phyloP scores from a whole-genome alignment of 2,888 invertebrate genomes.

The Bombylius major region DNA sequence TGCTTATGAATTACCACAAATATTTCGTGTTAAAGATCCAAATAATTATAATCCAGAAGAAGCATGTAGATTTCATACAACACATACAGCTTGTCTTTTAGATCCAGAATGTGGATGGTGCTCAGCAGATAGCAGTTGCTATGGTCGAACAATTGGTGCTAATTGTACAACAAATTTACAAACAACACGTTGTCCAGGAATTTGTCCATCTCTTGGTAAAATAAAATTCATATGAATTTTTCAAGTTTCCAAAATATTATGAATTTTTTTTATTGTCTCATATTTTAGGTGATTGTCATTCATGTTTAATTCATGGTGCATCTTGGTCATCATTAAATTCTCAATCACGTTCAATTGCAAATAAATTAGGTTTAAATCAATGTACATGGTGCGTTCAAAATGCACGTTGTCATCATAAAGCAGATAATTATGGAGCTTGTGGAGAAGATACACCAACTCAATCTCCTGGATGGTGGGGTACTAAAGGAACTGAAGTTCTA shows the following conservation, averaged over 20 bases:
- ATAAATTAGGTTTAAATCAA: conserved; percentile 63
- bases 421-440: conserved; percentile 64
- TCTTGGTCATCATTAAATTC: conserved; percentile 21
- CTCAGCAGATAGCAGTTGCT: conserved; percentile 67
- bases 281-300: conserved; percentile 68
- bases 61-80: conserved; percentile 59
- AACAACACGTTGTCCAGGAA: conserved; percentile 75
- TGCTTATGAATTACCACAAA: conserved; percentile 75
- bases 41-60: conserved; percentile 58
- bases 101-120: conserved; percentile 95
- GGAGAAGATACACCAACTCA: conserved; percentile 74
- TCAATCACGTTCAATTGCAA: conserved; percentile 49
- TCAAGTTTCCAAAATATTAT: no score
- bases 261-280: no score
- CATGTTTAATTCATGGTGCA: conserved; percentile 67
- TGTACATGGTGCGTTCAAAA: conserved; percentile 93
- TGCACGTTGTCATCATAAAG: conserved; percentile 76
- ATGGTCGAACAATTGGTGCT: conserved; percentile 72
- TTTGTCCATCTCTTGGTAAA: conserved; percentile 57
- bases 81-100: conserved; percentile 67
- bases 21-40: conserved; percentile 57
- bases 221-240: no score
- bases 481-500: conserved; percentile 63
- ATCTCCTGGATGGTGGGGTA: conserved; percentile 83
- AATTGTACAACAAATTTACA: conserved; percentile 85